Conservation (phyloP, 2,113 vertebrate genomes). For the Steatornis caripensis region DNA sequence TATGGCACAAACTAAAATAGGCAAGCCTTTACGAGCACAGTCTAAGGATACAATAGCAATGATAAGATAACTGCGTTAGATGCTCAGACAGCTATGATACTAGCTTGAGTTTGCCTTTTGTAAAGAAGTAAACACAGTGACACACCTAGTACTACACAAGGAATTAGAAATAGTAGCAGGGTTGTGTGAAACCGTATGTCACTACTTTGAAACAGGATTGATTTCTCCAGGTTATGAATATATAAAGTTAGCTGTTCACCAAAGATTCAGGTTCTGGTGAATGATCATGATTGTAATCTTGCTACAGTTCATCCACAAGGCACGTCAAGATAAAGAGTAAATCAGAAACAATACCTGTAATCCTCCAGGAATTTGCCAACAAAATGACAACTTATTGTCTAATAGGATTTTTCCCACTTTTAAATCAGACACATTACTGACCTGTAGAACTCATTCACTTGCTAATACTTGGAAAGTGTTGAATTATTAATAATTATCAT, state of each 20-base stretch:
- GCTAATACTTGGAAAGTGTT: background rate
- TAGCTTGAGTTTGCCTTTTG: background rate
- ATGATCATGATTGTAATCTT: conserved; percentile 19
- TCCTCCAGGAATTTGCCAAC: background rate
- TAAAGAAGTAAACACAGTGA: background rate
- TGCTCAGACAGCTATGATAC: background rate
- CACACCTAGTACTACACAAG: background rate
- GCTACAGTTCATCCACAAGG: background rate
- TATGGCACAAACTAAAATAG: background rate
- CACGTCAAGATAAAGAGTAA: conserved; percentile 29
- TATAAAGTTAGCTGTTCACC: background rate
- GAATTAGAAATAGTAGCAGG: background rate
- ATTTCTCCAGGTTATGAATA: conserved; percentile 12
- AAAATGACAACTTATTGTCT: background rate
- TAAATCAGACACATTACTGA: background rate
- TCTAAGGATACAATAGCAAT: background rate
- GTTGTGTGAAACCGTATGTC: background rate
- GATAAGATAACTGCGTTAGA: background rate
- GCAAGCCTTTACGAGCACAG: background rate
- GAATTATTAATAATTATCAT: background rate
- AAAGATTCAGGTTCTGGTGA: background rate
- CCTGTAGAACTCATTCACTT: background rate
- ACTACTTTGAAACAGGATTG: background rate
- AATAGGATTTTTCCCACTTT: background rate
- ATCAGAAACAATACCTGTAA: background rate